Conservation (phyloP, 2,797 vertebrate genomes). For the Sebastes taczanowskii region DNA sequence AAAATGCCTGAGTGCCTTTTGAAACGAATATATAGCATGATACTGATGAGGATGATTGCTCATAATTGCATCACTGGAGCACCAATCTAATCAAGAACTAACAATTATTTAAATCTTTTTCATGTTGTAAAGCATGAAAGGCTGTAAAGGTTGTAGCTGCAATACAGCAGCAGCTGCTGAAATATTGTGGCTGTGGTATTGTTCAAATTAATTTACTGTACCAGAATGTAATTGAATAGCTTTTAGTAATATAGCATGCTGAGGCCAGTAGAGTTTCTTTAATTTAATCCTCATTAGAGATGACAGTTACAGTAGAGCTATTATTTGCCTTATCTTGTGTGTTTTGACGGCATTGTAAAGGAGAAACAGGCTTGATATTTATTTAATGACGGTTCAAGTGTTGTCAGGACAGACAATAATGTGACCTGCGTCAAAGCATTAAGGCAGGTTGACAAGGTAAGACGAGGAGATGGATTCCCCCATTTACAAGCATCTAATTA, state of each 20-base stretch:
- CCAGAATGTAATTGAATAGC: background rate
- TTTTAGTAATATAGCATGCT: background rate
- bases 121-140: background rate
- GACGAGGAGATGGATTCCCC: constrained; percentile 60
- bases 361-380: constrained; percentile 63
- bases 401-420: constrained; percentile 39
- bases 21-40: constrained; percentile 13
- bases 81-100: constrained; percentile 25
- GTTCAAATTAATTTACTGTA: background rate
- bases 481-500: constrained; percentile 73
- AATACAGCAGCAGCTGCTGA: background rate
- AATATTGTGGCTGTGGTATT: background rate
- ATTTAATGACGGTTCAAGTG: constrained; percentile 64
- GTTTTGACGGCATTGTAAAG: constrained; percentile 26
- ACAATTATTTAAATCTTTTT: constrained; percentile 31
- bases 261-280: background rate
- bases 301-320: background rate
- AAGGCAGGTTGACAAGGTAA: constrained; percentile 56
- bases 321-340: constrained; percentile 24
- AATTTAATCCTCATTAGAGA: background rate
- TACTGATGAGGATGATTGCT: constrained; percentile 33
- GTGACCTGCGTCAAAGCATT: constrained; percentile 50
- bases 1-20: constrained; percentile 37
- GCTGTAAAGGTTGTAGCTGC: background rate
- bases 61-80: constrained; percentile 26